A percentile compares a stretch with the other conserved stretches of the same genome.
phyloP scores from a whole-genome alignment of 35 echinoderm and acorn worm species.

The Lytechinus variegatus region DNA sequence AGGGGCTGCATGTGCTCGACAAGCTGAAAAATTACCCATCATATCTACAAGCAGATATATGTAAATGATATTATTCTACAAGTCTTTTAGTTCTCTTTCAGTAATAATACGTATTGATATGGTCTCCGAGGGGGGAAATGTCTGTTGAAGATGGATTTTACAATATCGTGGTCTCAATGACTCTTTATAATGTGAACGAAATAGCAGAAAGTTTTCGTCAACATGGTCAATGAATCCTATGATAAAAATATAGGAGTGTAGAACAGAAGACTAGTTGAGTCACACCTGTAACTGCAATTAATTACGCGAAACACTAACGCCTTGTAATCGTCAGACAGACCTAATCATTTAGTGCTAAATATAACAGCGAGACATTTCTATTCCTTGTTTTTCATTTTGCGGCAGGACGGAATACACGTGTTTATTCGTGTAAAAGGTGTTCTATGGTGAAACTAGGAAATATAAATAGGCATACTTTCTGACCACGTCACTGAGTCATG shows the following conservation, averaged over 20 bases:
- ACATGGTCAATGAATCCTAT: no score
- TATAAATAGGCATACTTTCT: neutral
- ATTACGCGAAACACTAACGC: neutral
- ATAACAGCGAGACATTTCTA: neutral
- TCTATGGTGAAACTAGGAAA: neutral
- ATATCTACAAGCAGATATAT: no score
- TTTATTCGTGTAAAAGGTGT: neutral
- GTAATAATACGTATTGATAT: neutral
- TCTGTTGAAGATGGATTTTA: no score
- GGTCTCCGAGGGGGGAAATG: no score
- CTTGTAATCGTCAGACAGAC: neutral
- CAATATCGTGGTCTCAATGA: no score
- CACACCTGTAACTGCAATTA: slow-evolving; percentile 11
- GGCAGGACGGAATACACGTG: neutral
- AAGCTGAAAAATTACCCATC: no score
- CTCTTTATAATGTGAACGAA: no score
- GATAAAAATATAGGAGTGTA: neutral
- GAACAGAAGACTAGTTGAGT: neutral
- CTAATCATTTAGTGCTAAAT: neutral
- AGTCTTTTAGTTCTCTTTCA: neutral
- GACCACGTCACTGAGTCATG: neutral
- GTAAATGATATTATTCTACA: no score
- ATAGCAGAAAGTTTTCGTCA: no score
- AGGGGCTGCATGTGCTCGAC: no score
- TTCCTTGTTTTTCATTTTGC: neutral